These are phyloP conservation scores for Aphidius ervi DNA, from an alignment of 1,140 invertebrate genomes.

Conservation along the genomic window DNA sequence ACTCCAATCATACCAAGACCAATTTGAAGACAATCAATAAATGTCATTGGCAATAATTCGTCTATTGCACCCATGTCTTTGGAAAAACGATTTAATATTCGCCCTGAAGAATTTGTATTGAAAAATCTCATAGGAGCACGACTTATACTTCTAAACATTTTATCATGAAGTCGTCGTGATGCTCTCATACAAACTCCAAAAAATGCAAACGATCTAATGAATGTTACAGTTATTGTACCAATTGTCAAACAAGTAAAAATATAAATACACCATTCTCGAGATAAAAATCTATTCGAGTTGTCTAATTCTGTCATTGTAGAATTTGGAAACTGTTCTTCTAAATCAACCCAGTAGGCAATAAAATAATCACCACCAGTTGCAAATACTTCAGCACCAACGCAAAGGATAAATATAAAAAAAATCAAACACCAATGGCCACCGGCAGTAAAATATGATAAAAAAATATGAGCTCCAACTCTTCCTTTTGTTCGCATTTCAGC, in stretches of 20 bases:
- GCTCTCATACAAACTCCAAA: conserved; percentile 75
- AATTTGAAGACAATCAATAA: conserved; percentile 58
- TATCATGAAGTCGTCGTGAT: conserved; percentile 72
- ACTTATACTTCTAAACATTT: conserved; percentile 77
- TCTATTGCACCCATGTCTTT: conserved; percentile 80
- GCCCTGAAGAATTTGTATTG: conserved; percentile 69
- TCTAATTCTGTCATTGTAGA: background rate
- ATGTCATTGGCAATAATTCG: conserved; percentile 62
- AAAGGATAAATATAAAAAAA: conserved; percentile 57
- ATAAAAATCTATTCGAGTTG: conserved; percentile 17
- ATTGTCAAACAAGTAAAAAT: conserved; percentile 57
- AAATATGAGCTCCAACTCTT: conserved; percentile 56
- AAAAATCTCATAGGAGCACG: conserved; percentile 84
- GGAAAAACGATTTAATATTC: conserved; percentile 69
- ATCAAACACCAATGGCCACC: conserved; percentile 61
- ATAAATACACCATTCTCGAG: conserved; percentile 53
- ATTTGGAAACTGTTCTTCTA: conserved; percentile 40
- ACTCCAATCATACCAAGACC: conserved; percentile 62
- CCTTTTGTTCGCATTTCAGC: conserved; percentile 50
- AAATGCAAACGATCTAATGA: conserved; percentile 66
- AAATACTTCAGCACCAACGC: conserved; percentile 63
- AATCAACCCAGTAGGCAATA: conserved; percentile 66
- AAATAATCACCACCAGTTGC: conserved; percentile 75
- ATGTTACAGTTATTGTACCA: conserved; percentile 56
- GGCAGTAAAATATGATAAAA: conserved; percentile 64